Evolutionary conservation across 2,888 invertebrate species (phyloP).

Genomic region (Lasiommata megera): DNA sequence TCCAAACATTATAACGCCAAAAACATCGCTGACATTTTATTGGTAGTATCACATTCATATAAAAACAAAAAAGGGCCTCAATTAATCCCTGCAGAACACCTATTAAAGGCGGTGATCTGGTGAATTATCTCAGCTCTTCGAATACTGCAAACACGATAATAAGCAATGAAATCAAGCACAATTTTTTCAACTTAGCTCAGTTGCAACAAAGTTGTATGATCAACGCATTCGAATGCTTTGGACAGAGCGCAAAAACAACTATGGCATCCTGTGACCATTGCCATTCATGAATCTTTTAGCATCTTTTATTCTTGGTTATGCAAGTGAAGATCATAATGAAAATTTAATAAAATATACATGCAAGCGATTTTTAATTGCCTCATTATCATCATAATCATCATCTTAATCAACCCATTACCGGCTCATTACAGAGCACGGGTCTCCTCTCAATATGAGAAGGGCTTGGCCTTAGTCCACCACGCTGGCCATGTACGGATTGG

Average conservation of each 20-base stretch:
- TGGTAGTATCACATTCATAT: neutral
- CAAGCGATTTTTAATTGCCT: too few relatives aligned
- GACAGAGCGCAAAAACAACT: neutral
- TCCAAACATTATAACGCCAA: neutral
- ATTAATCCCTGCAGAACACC: slow-evolving; percentile 3
- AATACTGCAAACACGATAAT: slow-evolving; percentile 2
- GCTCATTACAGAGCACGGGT: too few relatives aligned
- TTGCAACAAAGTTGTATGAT: slow-evolving; percentile 1
- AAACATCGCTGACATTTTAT: neutral
- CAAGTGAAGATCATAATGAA: neutral
- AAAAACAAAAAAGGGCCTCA: neutral
- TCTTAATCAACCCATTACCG: too few relatives aligned
- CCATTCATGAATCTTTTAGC: neutral
- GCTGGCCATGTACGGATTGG: too few relatives aligned
- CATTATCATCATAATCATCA: too few relatives aligned
- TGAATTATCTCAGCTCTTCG: neutral
- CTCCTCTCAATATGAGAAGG: too few relatives aligned
- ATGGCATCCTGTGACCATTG: neutral
- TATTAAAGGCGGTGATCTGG: neutral
- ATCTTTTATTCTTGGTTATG: neutral
- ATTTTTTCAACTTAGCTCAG: neutral
- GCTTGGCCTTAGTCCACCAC: too few relatives aligned
- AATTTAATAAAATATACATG: neutral
- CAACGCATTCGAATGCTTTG: neutral
- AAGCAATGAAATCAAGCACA: neutral